Conservation (phyloP, 2,797 vertebrate species). For the Acipenser transmontanus region DNA sequence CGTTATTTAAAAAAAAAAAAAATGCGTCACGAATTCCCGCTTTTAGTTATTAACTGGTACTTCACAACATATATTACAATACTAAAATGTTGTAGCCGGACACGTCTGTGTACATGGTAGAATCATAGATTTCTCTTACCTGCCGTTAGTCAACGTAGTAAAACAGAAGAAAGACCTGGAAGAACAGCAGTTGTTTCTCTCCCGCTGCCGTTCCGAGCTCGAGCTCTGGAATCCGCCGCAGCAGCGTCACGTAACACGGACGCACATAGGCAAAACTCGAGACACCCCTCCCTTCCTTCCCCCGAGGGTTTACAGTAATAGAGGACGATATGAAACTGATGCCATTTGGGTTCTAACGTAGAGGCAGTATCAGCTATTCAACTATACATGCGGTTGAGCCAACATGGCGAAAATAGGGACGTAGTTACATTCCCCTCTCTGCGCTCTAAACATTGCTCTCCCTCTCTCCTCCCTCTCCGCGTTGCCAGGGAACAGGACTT, state of each 20-base stretch:
- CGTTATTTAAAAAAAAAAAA: constrained; percentile 38
- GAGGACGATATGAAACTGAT: constrained; percentile 38
- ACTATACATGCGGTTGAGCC: constrained; percentile 36
- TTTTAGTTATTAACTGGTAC: constrained; percentile 11
- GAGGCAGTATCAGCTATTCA: constrained; percentile 15
- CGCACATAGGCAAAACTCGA: constrained; percentile 39
- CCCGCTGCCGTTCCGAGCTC: constrained; percentile 69
- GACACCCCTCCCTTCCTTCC: constrained; percentile 50
- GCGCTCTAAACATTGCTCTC: constrained; percentile 3
- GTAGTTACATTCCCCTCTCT: constrained; percentile 39
- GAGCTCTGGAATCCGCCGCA: constrained; percentile 64
- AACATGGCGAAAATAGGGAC: constrained; percentile 41
- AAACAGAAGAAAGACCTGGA: constrained; percentile 33
- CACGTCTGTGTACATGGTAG: neutral
- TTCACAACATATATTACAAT: constrained; percentile 13
- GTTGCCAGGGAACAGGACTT: constrained; percentile 80
- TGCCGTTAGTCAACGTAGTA: constrained; percentile 52
- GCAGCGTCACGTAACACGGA: constrained; percentile 65
- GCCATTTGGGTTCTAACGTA: constrained; percentile 55
- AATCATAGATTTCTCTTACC: constrained; percentile 35
- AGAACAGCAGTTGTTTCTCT: constrained; percentile 66
- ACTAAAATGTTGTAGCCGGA: neutral
- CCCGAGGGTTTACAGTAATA: constrained; percentile 22
- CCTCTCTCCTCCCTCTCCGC: constrained; percentile 50
- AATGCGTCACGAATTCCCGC: constrained; percentile 52